These are phyloP conservation scores for Siderastrea radians DNA, from an alignment of 92 coral and sea anemone species.

Conservation along the genomic window DNA sequence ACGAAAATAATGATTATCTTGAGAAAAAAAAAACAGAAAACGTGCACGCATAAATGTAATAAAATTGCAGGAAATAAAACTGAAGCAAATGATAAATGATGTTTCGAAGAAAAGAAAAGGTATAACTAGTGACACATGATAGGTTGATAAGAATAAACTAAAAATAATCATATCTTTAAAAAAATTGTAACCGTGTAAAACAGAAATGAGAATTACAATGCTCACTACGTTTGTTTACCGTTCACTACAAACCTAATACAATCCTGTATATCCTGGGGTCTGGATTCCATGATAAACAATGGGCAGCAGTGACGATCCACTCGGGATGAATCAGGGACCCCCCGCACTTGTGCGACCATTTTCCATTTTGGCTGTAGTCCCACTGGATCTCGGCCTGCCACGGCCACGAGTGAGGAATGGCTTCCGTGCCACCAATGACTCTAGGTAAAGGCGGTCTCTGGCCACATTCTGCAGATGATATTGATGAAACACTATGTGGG, in stretches of 20 bases:
- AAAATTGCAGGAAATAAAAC: too few relatives aligned
- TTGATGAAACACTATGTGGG: not conserved
- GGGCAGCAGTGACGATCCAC: constrained; percentile 90
- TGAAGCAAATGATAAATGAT: too few relatives aligned
- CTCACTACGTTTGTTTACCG: not conserved
- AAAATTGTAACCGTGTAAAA: not conserved
- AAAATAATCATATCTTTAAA: too few relatives aligned
- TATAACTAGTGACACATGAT: too few relatives aligned
- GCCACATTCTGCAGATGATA: constrained; percentile 48
- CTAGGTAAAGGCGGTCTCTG: constrained; percentile 54
- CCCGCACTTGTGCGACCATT: constrained; percentile 70
- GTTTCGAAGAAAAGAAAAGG: too few relatives aligned
- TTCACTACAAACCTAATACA: constrained; percentile 60
- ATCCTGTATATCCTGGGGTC: constrained; percentile 73
- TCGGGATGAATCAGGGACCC: constrained; percentile 65
- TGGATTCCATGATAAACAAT: constrained; percentile 64
- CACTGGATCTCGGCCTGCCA: constrained; percentile 79
- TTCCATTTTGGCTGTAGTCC: not conserved
- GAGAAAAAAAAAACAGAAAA: too few relatives aligned
- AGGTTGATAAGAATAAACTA: too few relatives aligned
- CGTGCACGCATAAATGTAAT: too few relatives aligned
- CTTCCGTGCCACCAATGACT: constrained; percentile 71
- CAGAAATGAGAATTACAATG: not conserved
- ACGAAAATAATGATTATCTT: too few relatives aligned
- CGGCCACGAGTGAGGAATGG: constrained; percentile 80